These are phyloP conservation scores for Oceanodroma tethys DNA, from an alignment of 2,113 vertebrate genomes.

Conservation along the genomic window DNA sequence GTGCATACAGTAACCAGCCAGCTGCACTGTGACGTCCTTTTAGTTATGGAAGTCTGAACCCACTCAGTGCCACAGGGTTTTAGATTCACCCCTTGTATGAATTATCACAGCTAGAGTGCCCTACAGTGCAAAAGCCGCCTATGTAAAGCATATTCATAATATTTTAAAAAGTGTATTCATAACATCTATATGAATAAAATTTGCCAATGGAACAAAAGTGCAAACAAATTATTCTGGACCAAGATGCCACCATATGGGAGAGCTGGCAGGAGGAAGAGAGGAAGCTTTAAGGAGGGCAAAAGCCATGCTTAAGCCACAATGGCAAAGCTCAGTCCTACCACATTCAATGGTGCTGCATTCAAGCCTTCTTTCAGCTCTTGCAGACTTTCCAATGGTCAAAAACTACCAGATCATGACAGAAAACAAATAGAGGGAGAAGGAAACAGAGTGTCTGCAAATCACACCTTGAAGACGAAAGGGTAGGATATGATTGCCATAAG, in stretches of 20 bases:
- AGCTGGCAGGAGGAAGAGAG: not conserved
- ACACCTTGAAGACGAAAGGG: not conserved
- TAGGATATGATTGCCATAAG: not conserved
- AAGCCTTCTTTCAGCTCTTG: not conserved
- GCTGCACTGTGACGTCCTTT: not conserved
- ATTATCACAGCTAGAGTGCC: not conserved
- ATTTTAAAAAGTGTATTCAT: not conserved
- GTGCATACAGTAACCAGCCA: not conserved
- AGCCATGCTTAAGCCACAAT: not conserved
- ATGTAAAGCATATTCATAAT: not conserved
- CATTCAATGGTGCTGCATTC: not conserved
- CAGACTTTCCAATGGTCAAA: not conserved
- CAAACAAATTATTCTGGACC: not conserved
- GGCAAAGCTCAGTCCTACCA: not conserved
- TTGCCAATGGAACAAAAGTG: not conserved
- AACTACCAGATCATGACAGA: not conserved
- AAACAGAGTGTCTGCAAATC: not conserved
- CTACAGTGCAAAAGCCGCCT: not conserved
- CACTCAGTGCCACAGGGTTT: not conserved
- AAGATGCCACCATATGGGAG: not conserved
- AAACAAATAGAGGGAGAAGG: not conserved
- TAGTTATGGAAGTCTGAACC: not conserved
- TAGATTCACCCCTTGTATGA: not conserved
- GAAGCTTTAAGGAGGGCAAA: not conserved
- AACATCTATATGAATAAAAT: not conserved